A percentile compares a stretch with the other conserved stretches of the same genome.
phyloP scores from a whole-genome alignment of 2,797 vertebrate species.

The Rhinatrema bivittatum region DNA sequence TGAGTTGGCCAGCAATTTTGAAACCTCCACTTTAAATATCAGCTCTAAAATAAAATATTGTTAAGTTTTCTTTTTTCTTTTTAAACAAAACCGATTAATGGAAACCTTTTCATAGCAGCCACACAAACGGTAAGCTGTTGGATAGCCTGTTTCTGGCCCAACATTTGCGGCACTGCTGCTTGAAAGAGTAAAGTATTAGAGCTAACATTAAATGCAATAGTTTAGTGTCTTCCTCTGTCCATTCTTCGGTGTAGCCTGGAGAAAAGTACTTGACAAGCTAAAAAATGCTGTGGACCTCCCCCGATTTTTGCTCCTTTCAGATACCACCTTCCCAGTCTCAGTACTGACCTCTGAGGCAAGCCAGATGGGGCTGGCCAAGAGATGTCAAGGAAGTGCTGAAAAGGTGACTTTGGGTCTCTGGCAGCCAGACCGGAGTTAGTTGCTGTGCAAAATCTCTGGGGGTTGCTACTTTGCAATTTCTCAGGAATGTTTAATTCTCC shows the following conservation, averaged over 20 bases:
- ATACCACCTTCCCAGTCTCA: slow-evolving; percentile 50
- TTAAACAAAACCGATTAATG: too few species aligned
- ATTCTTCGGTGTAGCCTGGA: slow-evolving; percentile 10
- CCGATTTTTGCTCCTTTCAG: slow-evolving; percentile 29
- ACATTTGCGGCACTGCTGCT: too few species aligned
- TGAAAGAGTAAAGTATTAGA: background rate
- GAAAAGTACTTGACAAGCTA: background rate
- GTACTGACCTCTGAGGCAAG: slow-evolving; percentile 57
- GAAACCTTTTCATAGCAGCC: too few species aligned
- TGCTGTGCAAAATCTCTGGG: slow-evolving; percentile 65
- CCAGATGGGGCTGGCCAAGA: slow-evolving; percentile 62
- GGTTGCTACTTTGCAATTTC: slow-evolving; percentile 84
- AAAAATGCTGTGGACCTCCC: slow-evolving; percentile 42
- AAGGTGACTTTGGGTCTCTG: slow-evolving; percentile 69
- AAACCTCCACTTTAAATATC: too few species aligned
- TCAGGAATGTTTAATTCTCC: slow-evolving; percentile 97
- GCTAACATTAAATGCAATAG: slow-evolving; percentile 12
- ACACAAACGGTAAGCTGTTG: too few species aligned
- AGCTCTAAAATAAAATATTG: too few species aligned
- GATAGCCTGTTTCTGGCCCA: too few species aligned
- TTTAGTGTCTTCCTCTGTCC: background rate
- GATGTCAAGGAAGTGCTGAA: slow-evolving; percentile 69
- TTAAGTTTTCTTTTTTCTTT: too few species aligned
- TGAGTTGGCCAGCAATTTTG: too few species aligned
- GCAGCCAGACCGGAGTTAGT: slow-evolving; percentile 69